Evolutionary conservation across 2,888 invertebrate genomes (phyloP).

Genomic region (Lithophane socia): DNA sequence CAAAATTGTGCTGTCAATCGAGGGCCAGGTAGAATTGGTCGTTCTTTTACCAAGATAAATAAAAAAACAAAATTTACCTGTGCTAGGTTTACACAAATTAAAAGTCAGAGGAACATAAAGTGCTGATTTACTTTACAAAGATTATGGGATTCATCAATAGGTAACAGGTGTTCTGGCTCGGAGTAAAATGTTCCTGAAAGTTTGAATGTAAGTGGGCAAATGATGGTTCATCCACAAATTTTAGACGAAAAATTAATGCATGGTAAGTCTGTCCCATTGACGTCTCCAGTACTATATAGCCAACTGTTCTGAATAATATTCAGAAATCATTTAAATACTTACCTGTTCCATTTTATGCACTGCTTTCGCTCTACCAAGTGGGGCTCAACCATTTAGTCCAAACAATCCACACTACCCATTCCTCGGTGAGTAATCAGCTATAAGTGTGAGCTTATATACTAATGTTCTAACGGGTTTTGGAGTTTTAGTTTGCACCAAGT

Average conservation of each 20-base stretch:
- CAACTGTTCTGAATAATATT: constrained; percentile 14
- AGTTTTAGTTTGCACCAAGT: constrained; percentile 1
- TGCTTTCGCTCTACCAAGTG: constrained; percentile 14
- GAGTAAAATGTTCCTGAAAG: no score
- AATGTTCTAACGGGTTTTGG: neutral
- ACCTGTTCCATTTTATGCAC: constrained; percentile 11
- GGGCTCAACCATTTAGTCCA: constrained; percentile 5
- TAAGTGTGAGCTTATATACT: constrained; percentile 8
- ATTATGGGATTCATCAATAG: no score
- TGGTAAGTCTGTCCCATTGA: no score
- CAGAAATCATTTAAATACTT: constrained; percentile 4
- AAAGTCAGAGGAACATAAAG: no score
- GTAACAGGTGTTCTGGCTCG: no score
- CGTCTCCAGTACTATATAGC: neutral
- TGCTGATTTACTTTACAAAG: no score
- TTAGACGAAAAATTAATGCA: no score
- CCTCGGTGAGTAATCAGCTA: neutral
- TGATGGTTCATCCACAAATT: no score
- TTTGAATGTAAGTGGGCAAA: no score
- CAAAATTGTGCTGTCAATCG: neutral
- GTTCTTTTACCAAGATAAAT: no score
- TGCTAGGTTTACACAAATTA: no score
- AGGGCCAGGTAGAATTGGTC: neutral
- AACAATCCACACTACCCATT: constrained; percentile 3
- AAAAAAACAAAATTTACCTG: no score